Conservation (phyloP, 1,140 invertebrate species). For the Drosophila baimaii region DNA sequence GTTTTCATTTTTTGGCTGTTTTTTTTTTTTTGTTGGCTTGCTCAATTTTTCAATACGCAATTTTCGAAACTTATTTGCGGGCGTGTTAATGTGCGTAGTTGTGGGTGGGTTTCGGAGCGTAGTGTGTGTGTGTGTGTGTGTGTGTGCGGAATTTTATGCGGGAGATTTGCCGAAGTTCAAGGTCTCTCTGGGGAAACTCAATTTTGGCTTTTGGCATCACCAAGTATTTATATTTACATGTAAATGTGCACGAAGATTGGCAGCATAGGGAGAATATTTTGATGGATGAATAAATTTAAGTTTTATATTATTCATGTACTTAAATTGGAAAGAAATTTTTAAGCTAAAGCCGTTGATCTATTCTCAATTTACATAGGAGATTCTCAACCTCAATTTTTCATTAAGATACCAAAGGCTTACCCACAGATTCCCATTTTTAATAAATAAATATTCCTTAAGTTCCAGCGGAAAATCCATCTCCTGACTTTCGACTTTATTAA, state of each 20-base stretch:
- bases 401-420: no score
- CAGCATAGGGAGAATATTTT: not conserved
- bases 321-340: not conserved
- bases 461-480: not conserved
- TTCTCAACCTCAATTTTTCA: no score
- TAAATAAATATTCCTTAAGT: not conserved
- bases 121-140: not conserved
- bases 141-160: not conserved
- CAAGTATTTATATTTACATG: conserved; percentile 27
- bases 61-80: conserved; percentile 34
- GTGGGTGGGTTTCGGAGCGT: not conserved
- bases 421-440: no score
- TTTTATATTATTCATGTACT: not conserved
- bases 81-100: conserved; percentile 34
- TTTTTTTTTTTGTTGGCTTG: conserved; percentile 5
- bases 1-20: conserved; percentile 30
- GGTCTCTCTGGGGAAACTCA: conserved; percentile 17
- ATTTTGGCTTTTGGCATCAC: conserved; percentile 12
- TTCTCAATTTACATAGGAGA: no score
- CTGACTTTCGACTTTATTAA: not conserved
- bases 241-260: conserved; percentile 2
- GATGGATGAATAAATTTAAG: conserved; percentile 4
- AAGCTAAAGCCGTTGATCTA: no score
- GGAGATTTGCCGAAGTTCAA: conserved; percentile 9
- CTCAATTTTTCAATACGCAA: conserved; percentile 36